These are phyloP conservation scores for Barypeithes pellucidus DNA, from an alignment of 2,888 invertebrate species.

Conservation along the genomic window DNA sequence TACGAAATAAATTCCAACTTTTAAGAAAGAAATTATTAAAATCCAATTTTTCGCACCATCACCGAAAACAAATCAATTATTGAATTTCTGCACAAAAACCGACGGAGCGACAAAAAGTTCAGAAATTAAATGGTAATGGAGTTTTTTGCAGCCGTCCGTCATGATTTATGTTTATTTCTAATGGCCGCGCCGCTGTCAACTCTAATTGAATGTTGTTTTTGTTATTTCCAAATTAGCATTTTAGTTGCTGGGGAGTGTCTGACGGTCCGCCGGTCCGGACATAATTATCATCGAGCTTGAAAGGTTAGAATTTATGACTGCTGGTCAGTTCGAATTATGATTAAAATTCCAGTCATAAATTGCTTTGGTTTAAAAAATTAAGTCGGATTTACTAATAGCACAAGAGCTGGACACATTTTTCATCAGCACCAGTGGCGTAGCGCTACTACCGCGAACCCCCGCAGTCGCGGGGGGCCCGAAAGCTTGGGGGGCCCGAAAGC, in stretches of 20 bases:
- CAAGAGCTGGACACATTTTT: no score
- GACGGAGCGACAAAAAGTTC: slow-evolving; percentile 40
- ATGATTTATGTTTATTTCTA: slow-evolving; percentile 61
- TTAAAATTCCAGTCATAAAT: neutral
- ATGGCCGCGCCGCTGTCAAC: slow-evolving; percentile 60
- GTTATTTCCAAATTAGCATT: slow-evolving; percentile 64
- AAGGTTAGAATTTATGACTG: slow-evolving; percentile 4
- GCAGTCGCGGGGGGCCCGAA: no score
- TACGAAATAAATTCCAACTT: no score
- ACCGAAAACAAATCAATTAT: slow-evolving; percentile 16
- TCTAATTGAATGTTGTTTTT: slow-evolving; percentile 65
- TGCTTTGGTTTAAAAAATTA: neutral
- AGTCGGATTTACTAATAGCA: no score
- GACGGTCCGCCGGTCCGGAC: slow-evolving; percentile 13
- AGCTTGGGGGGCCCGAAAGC: no score
- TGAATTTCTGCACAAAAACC: slow-evolving; percentile 22
- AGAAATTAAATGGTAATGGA: slow-evolving; percentile 58
- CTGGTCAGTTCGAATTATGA: slow-evolving; percentile 5
- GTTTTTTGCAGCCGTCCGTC: slow-evolving; percentile 52
- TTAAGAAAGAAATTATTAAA: slow-evolving; percentile 2
- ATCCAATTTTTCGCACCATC: neutral
- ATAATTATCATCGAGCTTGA: slow-evolving; percentile 24
- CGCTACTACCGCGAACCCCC: no score
- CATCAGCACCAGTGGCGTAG: no score
- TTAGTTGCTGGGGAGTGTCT: slow-evolving; percentile 41